Conservation (phyloP, 2,888 invertebrate genomes). For the Aporophyla nigra region DNA sequence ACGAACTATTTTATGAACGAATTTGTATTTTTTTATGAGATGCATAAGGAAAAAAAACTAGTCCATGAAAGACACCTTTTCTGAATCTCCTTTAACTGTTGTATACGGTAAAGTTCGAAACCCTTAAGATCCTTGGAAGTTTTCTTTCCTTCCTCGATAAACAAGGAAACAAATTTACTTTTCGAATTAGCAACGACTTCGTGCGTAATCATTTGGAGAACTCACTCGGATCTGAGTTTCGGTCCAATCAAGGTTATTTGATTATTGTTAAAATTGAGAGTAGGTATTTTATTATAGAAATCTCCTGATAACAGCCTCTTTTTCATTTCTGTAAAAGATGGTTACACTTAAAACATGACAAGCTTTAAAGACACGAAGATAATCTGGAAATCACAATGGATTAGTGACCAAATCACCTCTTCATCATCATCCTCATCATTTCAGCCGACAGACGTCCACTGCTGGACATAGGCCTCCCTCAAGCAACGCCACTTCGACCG, state of each 20-base stretch:
- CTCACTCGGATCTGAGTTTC: slow-evolving; percentile 9
- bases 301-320: neutral
- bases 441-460: no score
- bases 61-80: neutral
- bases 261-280: neutral
- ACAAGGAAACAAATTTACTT: slow-evolving; percentile 30
- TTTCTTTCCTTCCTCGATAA: slow-evolving; percentile 10
- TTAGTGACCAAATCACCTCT: neutral
- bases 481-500: no score
- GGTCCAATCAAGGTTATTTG: slow-evolving; percentile 12
- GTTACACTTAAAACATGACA: neutral
- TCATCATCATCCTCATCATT: no score
- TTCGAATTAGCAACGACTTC: slow-evolving; percentile 19
- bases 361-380: neutral
- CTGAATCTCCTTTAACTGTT: neutral
- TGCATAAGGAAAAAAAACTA: no score
- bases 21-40: no score
- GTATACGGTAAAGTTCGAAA: neutral
- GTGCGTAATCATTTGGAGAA: slow-evolving; percentile 30
- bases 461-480: no score
- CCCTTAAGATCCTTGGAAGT: slow-evolving; percentile 15
- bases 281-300: slow-evolving; percentile 3
- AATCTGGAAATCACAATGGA: neutral
- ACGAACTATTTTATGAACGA: no score
- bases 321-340: neutral